Base-by-base conservation (phyloP, 2,888 invertebrate genomes). In the Eupithecia centaureata region DNA sequence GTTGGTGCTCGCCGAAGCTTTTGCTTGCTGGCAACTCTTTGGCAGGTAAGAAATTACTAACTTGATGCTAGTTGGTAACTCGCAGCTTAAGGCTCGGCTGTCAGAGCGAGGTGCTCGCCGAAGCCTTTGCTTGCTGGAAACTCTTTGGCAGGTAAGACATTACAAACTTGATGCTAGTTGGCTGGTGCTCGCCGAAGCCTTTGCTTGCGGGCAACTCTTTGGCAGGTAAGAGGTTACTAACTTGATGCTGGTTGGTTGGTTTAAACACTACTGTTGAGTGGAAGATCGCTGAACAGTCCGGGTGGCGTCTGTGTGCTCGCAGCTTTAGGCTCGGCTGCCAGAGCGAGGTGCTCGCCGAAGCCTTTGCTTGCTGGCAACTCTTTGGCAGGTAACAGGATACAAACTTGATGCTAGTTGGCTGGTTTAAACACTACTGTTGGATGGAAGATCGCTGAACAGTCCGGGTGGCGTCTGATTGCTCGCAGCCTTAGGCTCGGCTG, bases 21-120 rank as follows among this genome's bases (percentile, higher is more conserved):
- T 2, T 38, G 38, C 38, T 12, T 38, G 13, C 5, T 38, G 38
- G 38, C 38, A 2, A 15, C 38, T 5, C 38, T 38, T 38, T 15
- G 8, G 38, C 38, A 15, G 38, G 13, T 5, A 10, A 15, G n/a
- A n/a, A n/a, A n/a, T n/a, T n/a, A n/a, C n/a, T n/a, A n/a, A n/a
- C n/a, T n/a, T n/a, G n/a, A n/a, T n/a, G n/a, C n/a, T n/a, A n/a
- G n/a, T n/a, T n/a, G n/a, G n/a, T n/a, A n/a, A n/a, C n/a, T n/a
- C n/a, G n/a, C 97, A 0, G 95, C 97, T 15, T 91, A 97, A 65
- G 97, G 97, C 76, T 96, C 97, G 0, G 96, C 96, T 12, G 96
- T 96, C 2, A 95, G 96, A 2, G 96, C 96, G 8, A 94, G 96
- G 7, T 87, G 88, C 42, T 84, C 85, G 90, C 96, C 87, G 88